Evolutionary conservation across 2,113 vertebrate species (phyloP), one percentile per base, ranked within the genome.

Genomic region (Chloebia gouldiae): DNA sequence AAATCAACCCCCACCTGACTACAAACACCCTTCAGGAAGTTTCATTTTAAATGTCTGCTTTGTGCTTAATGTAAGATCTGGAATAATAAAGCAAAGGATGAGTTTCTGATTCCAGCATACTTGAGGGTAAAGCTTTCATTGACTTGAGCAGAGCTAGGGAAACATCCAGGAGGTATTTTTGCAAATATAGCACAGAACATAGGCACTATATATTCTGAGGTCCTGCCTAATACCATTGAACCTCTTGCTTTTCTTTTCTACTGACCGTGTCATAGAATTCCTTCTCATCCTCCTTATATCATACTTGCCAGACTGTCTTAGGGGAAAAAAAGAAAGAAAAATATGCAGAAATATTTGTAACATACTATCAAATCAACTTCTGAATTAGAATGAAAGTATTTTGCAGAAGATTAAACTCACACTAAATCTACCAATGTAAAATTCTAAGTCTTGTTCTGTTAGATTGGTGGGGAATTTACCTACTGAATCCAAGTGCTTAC

Each of bases 241-340:
- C 5, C 7, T 75, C 19, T 75, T 59, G 5, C 9, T 40, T n/a
- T 35, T 65, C 19, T 81, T 47, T 54, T 72, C 31, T n/a, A 19
- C 5, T 79, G 45, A 49, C 6, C 22, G 14, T 1, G 1, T 9
- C 35, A 76, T 28, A 65, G 28, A 85, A 53, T 61, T 78, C n/a
- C n/a, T 76, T 14, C 15, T 65, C 15, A n/a, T 53, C 5, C 3
- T 81, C 15, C 17, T 83, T 66, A n/a, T 53, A 61, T 73, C 2
- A 1, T 18, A 30, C 4, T 50, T 35, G 10, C 8, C 28, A n/a
- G 15, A 24, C 5, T 15, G 1, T 11, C 11, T 53, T 47, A 8
- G 15, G 15, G 22, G n/a, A 40, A 51, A 27, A 56, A 20, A 33
- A 9, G 14, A 59, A 60, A 33, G 15, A 4, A 11, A 53, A 69